Conservation (phyloP, 2,888 invertebrate genomes). For the Nysson spinosus region DNA sequence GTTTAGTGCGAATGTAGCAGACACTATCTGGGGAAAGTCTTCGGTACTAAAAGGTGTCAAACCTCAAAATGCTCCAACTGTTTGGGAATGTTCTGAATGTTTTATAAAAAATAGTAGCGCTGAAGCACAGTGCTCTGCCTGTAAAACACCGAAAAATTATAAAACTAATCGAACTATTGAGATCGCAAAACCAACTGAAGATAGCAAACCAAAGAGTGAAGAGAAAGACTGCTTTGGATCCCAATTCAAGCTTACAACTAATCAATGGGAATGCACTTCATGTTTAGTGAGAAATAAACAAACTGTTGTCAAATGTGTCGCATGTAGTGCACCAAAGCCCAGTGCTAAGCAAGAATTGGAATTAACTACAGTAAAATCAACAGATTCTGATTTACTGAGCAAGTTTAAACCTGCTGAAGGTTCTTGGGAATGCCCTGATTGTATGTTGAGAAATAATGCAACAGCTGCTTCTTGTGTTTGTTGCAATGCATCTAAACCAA, state of each 20-base stretch:
- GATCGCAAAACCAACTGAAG: slow-evolving; percentile 20
- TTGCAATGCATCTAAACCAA: slow-evolving; percentile 73
- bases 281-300: slow-evolving; percentile 80
- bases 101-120: slow-evolving; percentile 70
- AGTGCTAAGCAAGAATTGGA: slow-evolving; percentile 47
- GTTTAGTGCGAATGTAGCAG: too few relatives aligned
- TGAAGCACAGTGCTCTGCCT: slow-evolving; percentile 69
- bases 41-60: too few relatives aligned
- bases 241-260: slow-evolving; percentile 58
- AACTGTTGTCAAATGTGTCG: slow-evolving; percentile 78
- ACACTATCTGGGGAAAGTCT: too few relatives aligned
- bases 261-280: slow-evolving; percentile 80
- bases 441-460: slow-evolving; percentile 80
- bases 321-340: slow-evolving; percentile 79
- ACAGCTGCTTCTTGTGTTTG: slow-evolving; percentile 58
- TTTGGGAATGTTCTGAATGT: slow-evolving; percentile 76
- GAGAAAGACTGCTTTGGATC: slow-evolving; percentile 54
- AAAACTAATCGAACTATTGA: slow-evolving; percentile 33
- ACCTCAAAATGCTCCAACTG: slow-evolving; percentile 11
- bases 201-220: slow-evolving; percentile 24
- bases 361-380: slow-evolving; percentile 7
- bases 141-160: slow-evolving; percentile 62
- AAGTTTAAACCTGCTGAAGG: slow-evolving; percentile 70
- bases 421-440: slow-evolving; percentile 82
- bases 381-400: slow-evolving; percentile 32